phyloP scores from a whole-genome alignment of 2,113 vertebrate species.

The Triplophysa siluroides region DNA sequence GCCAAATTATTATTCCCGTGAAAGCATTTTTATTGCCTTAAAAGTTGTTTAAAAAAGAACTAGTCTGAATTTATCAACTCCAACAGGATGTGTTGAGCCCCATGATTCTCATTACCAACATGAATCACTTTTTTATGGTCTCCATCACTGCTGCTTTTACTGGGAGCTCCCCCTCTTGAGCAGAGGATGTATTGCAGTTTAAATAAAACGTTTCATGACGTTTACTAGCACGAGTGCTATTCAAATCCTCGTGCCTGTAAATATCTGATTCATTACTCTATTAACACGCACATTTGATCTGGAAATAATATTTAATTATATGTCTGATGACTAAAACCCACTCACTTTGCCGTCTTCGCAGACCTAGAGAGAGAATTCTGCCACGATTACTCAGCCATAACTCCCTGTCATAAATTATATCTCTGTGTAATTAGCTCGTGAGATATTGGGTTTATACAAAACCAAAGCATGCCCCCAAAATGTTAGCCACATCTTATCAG shows the following conservation, averaged over 20 bases:
- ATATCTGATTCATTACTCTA: background rate
- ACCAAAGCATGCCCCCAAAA: background rate
- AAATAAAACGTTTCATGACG: background rate
- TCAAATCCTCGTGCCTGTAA: background rate
- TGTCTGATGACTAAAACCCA: background rate
- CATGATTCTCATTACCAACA: background rate
- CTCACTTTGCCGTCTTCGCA: background rate
- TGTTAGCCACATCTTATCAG: background rate
- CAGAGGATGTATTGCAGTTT: constrained; percentile 60
- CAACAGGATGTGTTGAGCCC: background rate
- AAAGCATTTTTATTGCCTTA: background rate
- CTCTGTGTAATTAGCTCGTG: constrained; percentile 1
- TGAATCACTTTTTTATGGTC: background rate
- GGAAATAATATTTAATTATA: constrained; percentile 6
- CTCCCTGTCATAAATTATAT: constrained; percentile 13
- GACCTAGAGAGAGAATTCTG: background rate
- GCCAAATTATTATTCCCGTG: background rate
- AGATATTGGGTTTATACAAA: constrained; percentile 26
- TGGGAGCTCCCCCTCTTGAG: constrained; percentile 68
- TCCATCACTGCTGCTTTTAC: constrained; percentile 57
- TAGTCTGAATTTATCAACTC: background rate
- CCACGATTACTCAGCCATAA: background rate
- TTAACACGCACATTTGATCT: background rate
- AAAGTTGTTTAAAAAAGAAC: background rate
- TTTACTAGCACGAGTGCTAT: background rate